Evolutionary conservation across 1,140 invertebrate genomes (phyloP).

Genomic region (Melipona quadrifasciata): DNA sequence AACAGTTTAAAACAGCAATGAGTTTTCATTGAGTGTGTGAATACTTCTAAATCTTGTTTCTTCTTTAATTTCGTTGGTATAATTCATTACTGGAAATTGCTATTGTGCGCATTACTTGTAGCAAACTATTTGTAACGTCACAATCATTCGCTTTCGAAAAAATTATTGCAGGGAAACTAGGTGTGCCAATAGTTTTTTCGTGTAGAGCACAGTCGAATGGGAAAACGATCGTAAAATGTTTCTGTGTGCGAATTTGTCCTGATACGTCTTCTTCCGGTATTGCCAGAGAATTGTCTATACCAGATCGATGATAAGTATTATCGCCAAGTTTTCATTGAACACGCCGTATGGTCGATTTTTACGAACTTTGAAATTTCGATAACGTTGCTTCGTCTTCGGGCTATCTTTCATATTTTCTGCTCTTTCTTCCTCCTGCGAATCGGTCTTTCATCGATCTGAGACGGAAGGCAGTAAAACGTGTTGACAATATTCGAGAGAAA

Average conservation of each 20-base stretch:
- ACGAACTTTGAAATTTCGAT: slow-evolving; percentile 2
- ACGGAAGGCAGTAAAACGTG: slow-evolving; percentile 10
- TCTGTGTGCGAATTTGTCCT: not conserved
- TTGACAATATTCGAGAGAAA: not conserved
- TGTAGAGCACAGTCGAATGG: not conserved
- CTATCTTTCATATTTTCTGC: not conserved
- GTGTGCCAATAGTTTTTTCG: too few species aligned
- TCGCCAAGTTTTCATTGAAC: not conserved
- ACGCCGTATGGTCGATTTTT: not conserved
- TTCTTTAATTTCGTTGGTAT: too few species aligned
- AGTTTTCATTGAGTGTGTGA: too few species aligned
- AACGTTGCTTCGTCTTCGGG: not conserved
- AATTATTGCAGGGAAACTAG: too few species aligned
- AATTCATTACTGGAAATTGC: too few species aligned
- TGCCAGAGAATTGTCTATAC: not conserved
- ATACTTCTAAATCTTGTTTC: too few species aligned
- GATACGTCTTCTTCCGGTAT: slow-evolving; percentile 19
- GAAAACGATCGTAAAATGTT: not conserved
- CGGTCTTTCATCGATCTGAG: slow-evolving; percentile 1
- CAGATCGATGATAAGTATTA: slow-evolving; percentile 20
- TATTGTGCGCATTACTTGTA: too few species aligned
- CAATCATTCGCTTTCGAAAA: too few species aligned
- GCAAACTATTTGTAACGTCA: too few species aligned
- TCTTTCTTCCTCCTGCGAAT: not conserved
- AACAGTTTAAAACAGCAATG: too few species aligned